Evolutionary conservation across 2,888 invertebrate genomes (phyloP).

Genomic region (Tuberolachnus salignus): DNA sequence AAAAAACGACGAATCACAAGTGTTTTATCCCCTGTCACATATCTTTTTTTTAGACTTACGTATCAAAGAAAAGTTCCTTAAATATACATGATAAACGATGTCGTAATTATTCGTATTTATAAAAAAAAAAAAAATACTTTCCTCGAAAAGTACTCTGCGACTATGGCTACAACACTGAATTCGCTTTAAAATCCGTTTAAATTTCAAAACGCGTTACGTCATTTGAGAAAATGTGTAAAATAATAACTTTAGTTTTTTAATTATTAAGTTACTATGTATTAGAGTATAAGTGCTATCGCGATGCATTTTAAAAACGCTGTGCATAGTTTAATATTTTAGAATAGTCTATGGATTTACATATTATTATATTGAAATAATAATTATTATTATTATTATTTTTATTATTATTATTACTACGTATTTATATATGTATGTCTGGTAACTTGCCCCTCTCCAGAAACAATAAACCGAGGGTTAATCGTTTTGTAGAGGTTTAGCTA

Average conservation of each 20-base stretch:
- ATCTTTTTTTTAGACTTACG: constrained; percentile 38
- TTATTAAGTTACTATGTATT: too few relatives aligned
- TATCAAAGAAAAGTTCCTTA: constrained; percentile 50
- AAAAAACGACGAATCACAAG: constrained; percentile 16
- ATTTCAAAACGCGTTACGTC: neutral
- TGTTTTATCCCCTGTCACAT: constrained; percentile 18
- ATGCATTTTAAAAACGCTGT: constrained; percentile 16
- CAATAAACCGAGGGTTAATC: neutral
- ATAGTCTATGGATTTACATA: neutral
- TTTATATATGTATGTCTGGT: constrained; percentile 21
- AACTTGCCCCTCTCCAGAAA: constrained; percentile 22
- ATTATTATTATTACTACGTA: constrained; percentile 9
- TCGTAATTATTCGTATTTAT: constrained; percentile 12
- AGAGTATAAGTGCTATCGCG: neutral
- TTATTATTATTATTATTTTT: neutral
- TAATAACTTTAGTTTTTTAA: too few relatives aligned
- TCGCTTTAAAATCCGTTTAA: neutral
- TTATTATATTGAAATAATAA: neutral
- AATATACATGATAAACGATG: constrained; percentile 19
- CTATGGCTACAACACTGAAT: constrained; percentile 16
- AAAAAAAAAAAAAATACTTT: neutral
- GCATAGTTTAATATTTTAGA: constrained; percentile 6
- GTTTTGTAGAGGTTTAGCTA: constrained; percentile 13
- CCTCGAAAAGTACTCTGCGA: constrained; percentile 16
- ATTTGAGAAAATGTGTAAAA: too few relatives aligned